These are phyloP conservation scores for Sebastes itinus DNA, from an alignment of 2,797 vertebrate species.

Conservation along the genomic window DNA sequence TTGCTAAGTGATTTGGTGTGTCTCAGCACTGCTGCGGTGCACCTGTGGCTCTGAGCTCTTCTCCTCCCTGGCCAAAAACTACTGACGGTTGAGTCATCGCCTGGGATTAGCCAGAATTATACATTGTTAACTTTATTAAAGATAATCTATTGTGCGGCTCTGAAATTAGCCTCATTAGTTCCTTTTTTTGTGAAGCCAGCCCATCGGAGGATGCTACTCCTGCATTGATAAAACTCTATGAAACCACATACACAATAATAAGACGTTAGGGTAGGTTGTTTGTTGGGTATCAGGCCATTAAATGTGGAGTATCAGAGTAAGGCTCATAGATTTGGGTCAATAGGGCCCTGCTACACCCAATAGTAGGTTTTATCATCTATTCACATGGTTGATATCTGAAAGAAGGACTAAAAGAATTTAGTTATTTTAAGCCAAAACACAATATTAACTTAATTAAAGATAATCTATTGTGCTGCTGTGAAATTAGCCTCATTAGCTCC, in stretches of 20 bases:
- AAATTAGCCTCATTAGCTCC: slow-evolving; percentile 28
- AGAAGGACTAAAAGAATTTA: too few species aligned
- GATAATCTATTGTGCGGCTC: slow-evolving; percentile 13
- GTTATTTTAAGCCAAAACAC: neutral
- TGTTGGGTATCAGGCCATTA: too few species aligned
- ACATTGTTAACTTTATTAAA: slow-evolving; percentile 23
- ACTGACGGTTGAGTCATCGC: slow-evolving; percentile 23
- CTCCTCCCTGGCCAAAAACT: slow-evolving; percentile 26
- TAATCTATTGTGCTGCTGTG: slow-evolving; percentile 17
- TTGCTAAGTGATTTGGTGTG: slow-evolving; percentile 72
- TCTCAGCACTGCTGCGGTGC: slow-evolving; percentile 61
- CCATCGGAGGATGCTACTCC: neutral
- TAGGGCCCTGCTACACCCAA: too few species aligned
- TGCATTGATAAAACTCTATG: neutral
- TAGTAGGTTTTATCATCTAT: too few species aligned
- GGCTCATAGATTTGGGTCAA: too few species aligned
- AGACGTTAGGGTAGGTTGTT: neutral
- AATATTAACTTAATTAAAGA: slow-evolving; percentile 31
- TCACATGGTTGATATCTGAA: too few species aligned
- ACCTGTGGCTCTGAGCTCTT: slow-evolving; percentile 70
- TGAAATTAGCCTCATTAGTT: slow-evolving; percentile 26
- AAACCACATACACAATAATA: neutral
- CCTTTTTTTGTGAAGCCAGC: slow-evolving; percentile 12
- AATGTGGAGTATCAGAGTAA: too few species aligned
- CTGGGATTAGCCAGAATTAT: slow-evolving; percentile 45